phyloP scores from a whole-genome alignment of 2,888 invertebrate species.

The Habroteleia sp. region DNA sequence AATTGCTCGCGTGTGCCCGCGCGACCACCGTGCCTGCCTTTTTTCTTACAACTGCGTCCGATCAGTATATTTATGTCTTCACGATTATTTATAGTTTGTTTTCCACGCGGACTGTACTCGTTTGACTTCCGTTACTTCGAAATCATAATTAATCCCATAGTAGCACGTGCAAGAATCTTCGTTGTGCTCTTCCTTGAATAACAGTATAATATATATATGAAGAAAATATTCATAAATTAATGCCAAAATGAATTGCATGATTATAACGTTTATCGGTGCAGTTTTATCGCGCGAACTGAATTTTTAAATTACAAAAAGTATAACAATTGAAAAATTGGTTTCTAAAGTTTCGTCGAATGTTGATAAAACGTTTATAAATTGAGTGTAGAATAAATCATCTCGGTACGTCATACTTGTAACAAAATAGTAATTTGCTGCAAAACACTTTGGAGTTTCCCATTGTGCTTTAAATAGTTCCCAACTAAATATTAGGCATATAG shows the following conservation, averaged over 20 bases:
- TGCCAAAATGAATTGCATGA: neutral
- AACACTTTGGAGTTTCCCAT: too few relatives aligned
- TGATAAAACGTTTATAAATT: too few relatives aligned
- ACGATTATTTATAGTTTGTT: conserved; percentile 9
- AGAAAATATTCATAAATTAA: neutral
- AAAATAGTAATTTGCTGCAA: too few relatives aligned
- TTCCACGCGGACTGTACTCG: neutral
- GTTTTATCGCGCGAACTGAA: too few relatives aligned
- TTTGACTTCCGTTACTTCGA: conserved; percentile 23
- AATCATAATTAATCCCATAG: conserved; percentile 11
- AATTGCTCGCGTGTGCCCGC: conserved; percentile 6
- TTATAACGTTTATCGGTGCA: too few relatives aligned
- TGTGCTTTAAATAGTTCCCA: too few relatives aligned
- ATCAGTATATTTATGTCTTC: conserved; percentile 17
- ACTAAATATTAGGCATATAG: too few relatives aligned
- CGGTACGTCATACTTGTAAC: too few relatives aligned
- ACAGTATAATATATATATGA: neutral
- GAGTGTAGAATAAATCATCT: too few relatives aligned
- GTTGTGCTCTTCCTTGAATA: neutral
- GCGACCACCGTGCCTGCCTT: conserved; percentile 1
- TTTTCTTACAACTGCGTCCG: conserved; percentile 10
- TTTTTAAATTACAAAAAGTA: too few relatives aligned
- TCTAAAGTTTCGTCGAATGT: too few relatives aligned
- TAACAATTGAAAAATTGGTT: too few relatives aligned
- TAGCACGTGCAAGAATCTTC: conserved; percentile 8